Base-by-base conservation (phyloP, 2,113 vertebrate genomes). In the Hyperopisus bebe region DNA sequence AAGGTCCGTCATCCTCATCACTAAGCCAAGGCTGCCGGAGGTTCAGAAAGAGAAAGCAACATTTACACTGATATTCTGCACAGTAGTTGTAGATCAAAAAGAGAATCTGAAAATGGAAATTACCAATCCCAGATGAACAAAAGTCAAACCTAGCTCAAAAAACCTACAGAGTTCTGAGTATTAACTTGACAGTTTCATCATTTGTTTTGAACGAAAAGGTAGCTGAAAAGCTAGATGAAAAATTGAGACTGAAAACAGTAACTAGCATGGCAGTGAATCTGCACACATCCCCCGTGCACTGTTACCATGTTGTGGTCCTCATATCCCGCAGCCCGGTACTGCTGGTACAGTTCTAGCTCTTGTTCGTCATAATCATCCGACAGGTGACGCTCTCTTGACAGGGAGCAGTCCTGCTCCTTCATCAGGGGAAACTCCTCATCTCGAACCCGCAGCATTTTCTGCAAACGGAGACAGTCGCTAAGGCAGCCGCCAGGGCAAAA, bases 401-500 rank as follows among this genome's bases (percentile, higher is more conserved):
- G 91, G 19, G 96, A 96, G 88, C 97, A 97, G 2, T 97, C 94
- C 85, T 95, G 95, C 91, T 97, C 96, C 92, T 97, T 96, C 91
- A 94, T 95, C 91, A 94, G 90, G 86, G 92, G 95, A 50, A 94
- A 91, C 85, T 95, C 96, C 91, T 98, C 98, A 8, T 97, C 98
- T 17, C 97, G 97, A 86, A 97, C 96, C 19, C 98, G 97, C 87
- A 97, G 94, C 96, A 98, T 97, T 96, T 98, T 98, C 97, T 97
- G 91, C 47, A 92, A 88, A 55, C 50, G 82, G 46, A 80, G 35
- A 77, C 5, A 6, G 74, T 80, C 74, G 4, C 13, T 5, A 42
- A 17, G 5, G 5, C 74, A 80, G 31, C 35, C 74, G 42, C 35
- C 35, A 19, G 74, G 31, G 35, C 74, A 80, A 39, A 19, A 80